Percentiles rank a stretch among this genome's conserved stretches.
phyloP scores from a whole-genome alignment of 2,888 invertebrate species.

The Drosophila mayaguana region DNA sequence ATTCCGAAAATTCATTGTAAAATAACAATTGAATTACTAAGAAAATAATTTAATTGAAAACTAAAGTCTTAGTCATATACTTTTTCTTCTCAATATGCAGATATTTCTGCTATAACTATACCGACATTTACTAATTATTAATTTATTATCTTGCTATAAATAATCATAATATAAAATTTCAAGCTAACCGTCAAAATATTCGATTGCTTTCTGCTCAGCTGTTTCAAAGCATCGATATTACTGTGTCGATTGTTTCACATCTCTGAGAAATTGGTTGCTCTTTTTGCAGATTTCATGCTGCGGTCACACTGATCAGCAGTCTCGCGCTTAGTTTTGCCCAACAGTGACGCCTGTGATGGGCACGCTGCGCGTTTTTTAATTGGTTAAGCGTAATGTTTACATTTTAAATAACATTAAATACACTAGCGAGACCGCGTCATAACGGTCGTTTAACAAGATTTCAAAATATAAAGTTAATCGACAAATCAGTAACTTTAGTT shows the following conservation, averaged over 20 bases:
- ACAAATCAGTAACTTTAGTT: neutral
- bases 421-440: neutral
- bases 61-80: too few species aligned
- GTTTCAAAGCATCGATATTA: neutral
- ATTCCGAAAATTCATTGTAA: neutral
- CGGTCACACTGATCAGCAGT: slow-evolving; percentile 43
- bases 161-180: neutral
- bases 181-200: slow-evolving; percentile 5
- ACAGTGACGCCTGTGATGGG: slow-evolving; percentile 2
- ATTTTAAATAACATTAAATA: slow-evolving; percentile 29
- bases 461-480: neutral
- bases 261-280: neutral
- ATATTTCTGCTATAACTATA: neutral
- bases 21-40: neutral
- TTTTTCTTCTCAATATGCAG: neutral
- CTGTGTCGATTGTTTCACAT: neutral
- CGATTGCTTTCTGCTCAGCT: slow-evolving; percentile 2
- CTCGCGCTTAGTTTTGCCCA: slow-evolving; percentile 50
- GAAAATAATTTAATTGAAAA: neutral
- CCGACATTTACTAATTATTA: neutral
- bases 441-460: neutral
- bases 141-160: neutral
- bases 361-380: slow-evolving; percentile 26
- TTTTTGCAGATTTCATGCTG: neutral
- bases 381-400: slow-evolving; percentile 48